Conservation (phyloP, 1,140 invertebrate genomes). For the Lasaia peninsularis region DNA sequence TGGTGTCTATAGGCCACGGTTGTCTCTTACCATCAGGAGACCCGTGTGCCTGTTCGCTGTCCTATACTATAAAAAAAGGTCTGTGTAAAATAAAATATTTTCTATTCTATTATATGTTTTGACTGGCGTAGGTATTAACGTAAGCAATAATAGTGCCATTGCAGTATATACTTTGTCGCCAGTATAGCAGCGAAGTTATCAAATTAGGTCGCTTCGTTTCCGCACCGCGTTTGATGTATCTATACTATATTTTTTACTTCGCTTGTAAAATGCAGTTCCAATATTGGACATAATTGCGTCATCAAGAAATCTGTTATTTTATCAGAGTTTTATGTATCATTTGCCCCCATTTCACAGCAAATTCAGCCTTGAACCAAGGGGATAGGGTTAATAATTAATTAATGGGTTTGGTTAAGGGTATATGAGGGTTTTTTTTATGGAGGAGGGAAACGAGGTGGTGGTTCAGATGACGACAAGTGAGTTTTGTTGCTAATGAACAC, state of each 20-base stretch:
- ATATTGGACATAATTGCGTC: conserved; percentile 1
- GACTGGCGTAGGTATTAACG: background rate
- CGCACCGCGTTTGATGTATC: background rate
- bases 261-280: background rate
- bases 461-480: too few species aligned
- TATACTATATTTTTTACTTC: conserved; percentile 3
- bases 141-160: background rate
- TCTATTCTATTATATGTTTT: too few species aligned
- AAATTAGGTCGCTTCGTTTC: conserved; percentile 1
- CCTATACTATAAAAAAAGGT: too few species aligned
- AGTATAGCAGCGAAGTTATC: background rate
- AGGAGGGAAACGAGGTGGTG: too few species aligned
- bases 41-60: too few species aligned
- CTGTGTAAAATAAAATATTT: too few species aligned
- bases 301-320: background rate
- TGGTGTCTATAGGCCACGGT: too few species aligned
- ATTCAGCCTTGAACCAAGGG: background rate
- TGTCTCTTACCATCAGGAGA: too few species aligned
- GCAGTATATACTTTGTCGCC: background rate
- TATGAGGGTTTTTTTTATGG: too few species aligned
- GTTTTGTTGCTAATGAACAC: too few species aligned
- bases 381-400: too few species aligned
- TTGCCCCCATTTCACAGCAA: background rate
- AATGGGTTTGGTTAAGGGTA: too few species aligned
- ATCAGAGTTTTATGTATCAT: background rate